A percentile compares a stretch with the other conserved stretches of the same genome.
These are phyloP conservation scores for Heliothis virescens DNA, from an alignment of 1,140 invertebrate genomes.

Conservation along the genomic window DNA sequence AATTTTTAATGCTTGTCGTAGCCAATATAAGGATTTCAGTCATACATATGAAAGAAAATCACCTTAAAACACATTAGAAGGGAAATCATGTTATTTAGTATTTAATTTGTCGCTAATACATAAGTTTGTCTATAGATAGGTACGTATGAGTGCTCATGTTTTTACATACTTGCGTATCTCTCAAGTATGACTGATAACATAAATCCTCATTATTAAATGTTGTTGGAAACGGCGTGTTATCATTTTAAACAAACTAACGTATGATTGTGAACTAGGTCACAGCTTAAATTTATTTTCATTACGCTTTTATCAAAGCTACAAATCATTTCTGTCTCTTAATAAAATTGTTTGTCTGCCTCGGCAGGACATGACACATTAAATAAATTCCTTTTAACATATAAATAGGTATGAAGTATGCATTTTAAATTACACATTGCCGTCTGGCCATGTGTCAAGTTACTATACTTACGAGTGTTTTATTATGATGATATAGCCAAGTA, in stretches of 20 bases:
- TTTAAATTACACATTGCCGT: background rate
- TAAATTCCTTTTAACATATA: background rate
- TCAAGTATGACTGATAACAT: constrained; percentile 56
- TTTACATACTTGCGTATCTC: constrained; percentile 45
- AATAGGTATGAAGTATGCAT: background rate
- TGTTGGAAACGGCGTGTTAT: constrained; percentile 51
- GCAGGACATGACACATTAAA: background rate
- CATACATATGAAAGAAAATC: background rate
- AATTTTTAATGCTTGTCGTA: background rate
- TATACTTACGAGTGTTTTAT: background rate
- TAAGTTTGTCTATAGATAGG: constrained; percentile 37
- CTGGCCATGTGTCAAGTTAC: background rate
- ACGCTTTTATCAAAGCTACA: background rate
- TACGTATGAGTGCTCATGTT: constrained; percentile 44
- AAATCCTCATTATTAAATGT: constrained; percentile 58
- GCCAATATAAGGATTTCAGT: background rate
- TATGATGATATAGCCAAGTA: background rate
- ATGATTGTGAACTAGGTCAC: constrained; percentile 61
- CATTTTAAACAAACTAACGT: constrained; percentile 55
- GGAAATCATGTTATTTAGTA: constrained; percentile 40
- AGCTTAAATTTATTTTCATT: constrained; percentile 47
- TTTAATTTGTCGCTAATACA: constrained; percentile 45
- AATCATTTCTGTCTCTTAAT: constrained; percentile 38
- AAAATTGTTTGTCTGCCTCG: constrained; percentile 15
- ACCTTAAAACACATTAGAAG: background rate